phyloP scores from a whole-genome alignment of 2,797 vertebrate species.

The Channallabes apus region DNA sequence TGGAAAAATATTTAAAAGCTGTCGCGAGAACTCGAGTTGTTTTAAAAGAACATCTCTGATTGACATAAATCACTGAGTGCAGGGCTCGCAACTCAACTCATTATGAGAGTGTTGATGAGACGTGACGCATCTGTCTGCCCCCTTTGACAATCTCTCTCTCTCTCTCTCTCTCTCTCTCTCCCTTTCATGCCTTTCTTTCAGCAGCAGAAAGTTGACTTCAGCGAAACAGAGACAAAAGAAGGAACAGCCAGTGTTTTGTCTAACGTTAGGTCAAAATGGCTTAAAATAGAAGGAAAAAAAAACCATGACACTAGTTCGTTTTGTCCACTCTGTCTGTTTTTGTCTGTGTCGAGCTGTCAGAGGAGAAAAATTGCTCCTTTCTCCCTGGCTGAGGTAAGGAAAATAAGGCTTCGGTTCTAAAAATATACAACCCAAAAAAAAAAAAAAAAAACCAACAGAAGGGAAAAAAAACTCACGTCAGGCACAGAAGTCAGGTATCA shows the following conservation, averaged over 20 bases:
- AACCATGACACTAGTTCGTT: constrained; percentile 26
- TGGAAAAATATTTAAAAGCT: background rate
- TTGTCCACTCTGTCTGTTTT: constrained; percentile 37
- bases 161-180: background rate
- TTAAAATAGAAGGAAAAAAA: constrained; percentile 26
- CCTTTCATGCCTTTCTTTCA: background rate
- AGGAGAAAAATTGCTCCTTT: constrained; percentile 46
- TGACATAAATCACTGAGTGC: background rate
- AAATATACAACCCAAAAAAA: constrained; percentile 42
- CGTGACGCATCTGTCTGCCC: constrained; percentile 43
- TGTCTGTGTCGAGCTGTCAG: constrained; percentile 48
- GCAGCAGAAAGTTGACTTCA: constrained; percentile 38
- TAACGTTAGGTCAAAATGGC: constrained; percentile 42
- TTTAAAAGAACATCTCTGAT: background rate
- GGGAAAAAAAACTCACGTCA: background rate
- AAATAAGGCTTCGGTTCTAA: constrained; percentile 46
- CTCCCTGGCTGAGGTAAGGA: constrained; percentile 39
- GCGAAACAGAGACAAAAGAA: constrained; percentile 44
- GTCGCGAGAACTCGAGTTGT: background rate
- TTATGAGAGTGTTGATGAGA: constrained; percentile 30
- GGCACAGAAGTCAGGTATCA: background rate
- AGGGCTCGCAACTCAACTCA: constrained; percentile 3
- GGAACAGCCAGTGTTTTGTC: constrained; percentile 45
- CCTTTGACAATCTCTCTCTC: background rate
- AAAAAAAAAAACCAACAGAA: background rate